These are phyloP conservation scores for Microctonus hyperodae DNA, from an alignment of 2,888 invertebrate genomes.

Conservation along the genomic window DNA sequence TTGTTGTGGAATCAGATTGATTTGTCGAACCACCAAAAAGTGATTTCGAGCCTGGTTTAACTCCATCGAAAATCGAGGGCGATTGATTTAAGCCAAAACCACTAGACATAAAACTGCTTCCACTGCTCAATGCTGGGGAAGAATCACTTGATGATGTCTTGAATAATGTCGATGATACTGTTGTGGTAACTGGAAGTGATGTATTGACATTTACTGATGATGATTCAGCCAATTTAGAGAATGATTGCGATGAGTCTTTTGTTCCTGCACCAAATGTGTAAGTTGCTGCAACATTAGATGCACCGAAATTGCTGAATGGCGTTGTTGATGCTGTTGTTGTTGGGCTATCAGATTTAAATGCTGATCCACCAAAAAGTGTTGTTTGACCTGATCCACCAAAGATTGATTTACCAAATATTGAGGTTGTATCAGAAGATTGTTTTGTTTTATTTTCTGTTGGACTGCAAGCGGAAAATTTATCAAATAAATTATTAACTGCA, in stretches of 20 bases:
- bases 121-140: background rate
- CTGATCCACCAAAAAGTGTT: constrained; percentile 17
- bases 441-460: background rate
- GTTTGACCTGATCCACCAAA: constrained; percentile 26
- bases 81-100: background rate
- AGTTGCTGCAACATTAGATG: background rate
- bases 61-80: background rate
- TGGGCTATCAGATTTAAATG: background rate
- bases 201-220: background rate
- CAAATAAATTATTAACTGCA: background rate
- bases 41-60: constrained; percentile 2
- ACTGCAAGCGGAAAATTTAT: background rate
- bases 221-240: background rate
- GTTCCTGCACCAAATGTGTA: background rate
- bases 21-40: constrained; percentile 19
- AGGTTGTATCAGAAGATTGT: background rate
- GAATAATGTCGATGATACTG: background rate
- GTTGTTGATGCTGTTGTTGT: background rate
- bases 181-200: background rate
- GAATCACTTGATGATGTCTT: no score
- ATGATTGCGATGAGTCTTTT: constrained; percentile 4
- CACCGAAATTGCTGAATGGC: background rate
- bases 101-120: background rate
- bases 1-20: background rate
- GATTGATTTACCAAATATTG: background rate